phyloP scores from a whole-genome alignment of 2,113 vertebrate genomes.

The Lynx canadensis region DNA sequence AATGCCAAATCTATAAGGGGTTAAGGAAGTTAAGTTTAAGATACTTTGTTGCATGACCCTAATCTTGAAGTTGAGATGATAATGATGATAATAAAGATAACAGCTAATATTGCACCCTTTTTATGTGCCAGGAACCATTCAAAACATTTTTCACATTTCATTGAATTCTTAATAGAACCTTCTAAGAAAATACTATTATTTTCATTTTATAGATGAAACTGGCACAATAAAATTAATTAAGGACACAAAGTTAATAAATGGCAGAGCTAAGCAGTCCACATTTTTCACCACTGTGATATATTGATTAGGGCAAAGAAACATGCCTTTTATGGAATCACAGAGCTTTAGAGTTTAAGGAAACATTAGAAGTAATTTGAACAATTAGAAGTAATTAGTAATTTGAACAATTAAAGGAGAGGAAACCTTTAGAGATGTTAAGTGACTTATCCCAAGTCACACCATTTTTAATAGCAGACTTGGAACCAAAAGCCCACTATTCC shows the following conservation, averaged over 20 bases:
- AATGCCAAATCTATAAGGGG: not conserved
- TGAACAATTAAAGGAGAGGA: not conserved
- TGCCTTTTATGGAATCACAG: not conserved
- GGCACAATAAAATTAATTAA: not conserved
- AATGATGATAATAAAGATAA: not conserved
- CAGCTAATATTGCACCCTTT: not conserved
- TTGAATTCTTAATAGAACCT: slow-evolving; percentile 20
- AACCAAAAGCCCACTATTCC: not conserved
- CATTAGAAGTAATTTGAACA: not conserved
- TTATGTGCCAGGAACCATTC: not conserved
- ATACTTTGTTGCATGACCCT: not conserved
- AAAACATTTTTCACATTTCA: not conserved
- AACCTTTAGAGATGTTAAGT: not conserved
- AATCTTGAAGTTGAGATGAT: not conserved
- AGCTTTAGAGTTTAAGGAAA: not conserved
- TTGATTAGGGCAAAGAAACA: not conserved
- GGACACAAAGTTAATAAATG: not conserved
- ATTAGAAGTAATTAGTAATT: not conserved
- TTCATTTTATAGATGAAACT: slow-evolving; percentile 36
- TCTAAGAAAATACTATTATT: not conserved
- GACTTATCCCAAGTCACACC: not conserved
- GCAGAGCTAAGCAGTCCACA: not conserved
- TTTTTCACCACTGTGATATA: not conserved
- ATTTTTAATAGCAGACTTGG: not conserved
- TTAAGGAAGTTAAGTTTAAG: not conserved